Evolutionary conservation across 2,888 invertebrate genomes (phyloP).

Genomic region (Stegana nigrithorax): DNA sequence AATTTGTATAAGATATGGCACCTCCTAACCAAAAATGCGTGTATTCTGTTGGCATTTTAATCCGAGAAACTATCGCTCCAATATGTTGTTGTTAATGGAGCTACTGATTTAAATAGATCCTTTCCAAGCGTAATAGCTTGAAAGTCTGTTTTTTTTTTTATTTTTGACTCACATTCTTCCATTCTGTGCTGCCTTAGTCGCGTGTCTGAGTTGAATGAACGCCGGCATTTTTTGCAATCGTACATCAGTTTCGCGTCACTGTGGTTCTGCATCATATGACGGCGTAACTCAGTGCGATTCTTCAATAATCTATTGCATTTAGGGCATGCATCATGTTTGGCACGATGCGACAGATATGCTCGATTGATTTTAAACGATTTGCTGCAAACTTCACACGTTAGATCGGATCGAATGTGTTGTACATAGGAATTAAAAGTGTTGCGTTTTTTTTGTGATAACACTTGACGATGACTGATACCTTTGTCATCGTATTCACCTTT

Average conservation of each 20-base stretch:
- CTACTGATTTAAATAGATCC: slow-evolving; percentile 69
- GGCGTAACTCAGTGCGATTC: slow-evolving; percentile 60
- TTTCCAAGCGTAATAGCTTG: slow-evolving; percentile 57
- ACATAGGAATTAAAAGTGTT: slow-evolving; percentile 70
- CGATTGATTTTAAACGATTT: slow-evolving; percentile 68
- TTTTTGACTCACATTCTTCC: neutral
- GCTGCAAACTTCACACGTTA: slow-evolving; percentile 67
- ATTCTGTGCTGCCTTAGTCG: slow-evolving; percentile 28
- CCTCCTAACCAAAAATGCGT: too few relatives aligned
- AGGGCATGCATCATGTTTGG: slow-evolving; percentile 55
- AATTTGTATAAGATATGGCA: too few relatives aligned
- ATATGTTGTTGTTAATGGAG: slow-evolving; percentile 69
- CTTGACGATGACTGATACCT: slow-evolving; percentile 68
- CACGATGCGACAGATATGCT: slow-evolving; percentile 68
- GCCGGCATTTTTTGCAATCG: slow-evolving; percentile 65
- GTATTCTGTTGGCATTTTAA: slow-evolving; percentile 44
- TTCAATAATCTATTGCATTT: slow-evolving; percentile 57
- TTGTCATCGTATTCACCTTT: slow-evolving; percentile 33
- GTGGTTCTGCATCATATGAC: slow-evolving; percentile 48
- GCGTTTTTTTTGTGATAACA: slow-evolving; percentile 70
- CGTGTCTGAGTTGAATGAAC: slow-evolving; percentile 59
- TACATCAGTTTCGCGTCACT: slow-evolving; percentile 51
- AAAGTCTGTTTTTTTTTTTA: slow-evolving; percentile 38
- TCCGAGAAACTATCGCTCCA: slow-evolving; percentile 70
- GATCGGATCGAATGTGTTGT: slow-evolving; percentile 66